Conservation (phyloP, 2,888 invertebrate genomes). For the Oscheius sp. region DNA sequence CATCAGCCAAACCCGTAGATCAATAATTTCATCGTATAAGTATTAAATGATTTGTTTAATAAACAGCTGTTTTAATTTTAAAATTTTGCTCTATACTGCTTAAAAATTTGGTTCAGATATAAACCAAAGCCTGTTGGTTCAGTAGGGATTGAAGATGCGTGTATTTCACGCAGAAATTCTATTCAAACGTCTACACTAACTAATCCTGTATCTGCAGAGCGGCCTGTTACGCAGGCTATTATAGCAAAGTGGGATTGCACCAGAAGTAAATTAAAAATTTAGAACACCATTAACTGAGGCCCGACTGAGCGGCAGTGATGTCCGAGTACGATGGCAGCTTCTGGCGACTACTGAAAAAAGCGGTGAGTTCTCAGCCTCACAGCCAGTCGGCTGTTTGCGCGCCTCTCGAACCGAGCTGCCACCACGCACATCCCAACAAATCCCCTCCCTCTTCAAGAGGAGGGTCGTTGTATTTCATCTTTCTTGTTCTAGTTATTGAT, state of each 20-base stretch:
- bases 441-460: neutral
- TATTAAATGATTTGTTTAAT: neutral
- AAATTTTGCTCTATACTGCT: too few species aligned
- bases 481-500: neutral
- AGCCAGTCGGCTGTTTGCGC: neutral
- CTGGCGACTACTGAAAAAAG: slow-evolving; percentile 26
- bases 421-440: slow-evolving; percentile 4
- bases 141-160: slow-evolving; percentile 10
- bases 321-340: slow-evolving; percentile 43
- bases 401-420: slow-evolving; percentile 15
- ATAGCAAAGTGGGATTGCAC: too few species aligned
- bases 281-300: slow-evolving; percentile 24
- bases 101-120: too few species aligned
- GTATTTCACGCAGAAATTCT: slow-evolving; percentile 36
- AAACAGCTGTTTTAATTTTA: too few species aligned
- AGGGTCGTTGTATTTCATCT: too few species aligned
- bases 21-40: neutral
- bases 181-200: neutral
- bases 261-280: too few species aligned
- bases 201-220: neutral
- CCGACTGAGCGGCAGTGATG: slow-evolving; percentile 47
- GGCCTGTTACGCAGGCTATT: too few species aligned
- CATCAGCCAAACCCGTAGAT: too few species aligned
- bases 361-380: slow-evolving; percentile 10
- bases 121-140: slow-evolving; percentile 16